Evolutionary conservation across 2,888 invertebrate species (phyloP), one percentile per base, ranked within the genome.

Genomic region (Sphaeridia pumilis): DNA sequence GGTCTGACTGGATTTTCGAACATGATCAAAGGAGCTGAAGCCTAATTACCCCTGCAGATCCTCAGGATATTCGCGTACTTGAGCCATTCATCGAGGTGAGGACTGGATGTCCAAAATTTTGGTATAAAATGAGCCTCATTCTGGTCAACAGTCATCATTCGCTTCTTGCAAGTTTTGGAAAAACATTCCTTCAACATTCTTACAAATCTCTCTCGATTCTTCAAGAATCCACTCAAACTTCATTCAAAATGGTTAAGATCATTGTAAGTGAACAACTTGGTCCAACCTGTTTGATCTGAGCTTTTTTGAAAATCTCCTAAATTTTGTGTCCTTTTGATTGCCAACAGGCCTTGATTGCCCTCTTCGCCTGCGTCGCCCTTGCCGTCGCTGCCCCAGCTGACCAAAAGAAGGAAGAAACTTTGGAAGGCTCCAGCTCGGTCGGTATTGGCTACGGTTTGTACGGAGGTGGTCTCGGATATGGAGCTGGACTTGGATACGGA

Each of bases 331-430:
- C 10, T 43, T 47, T 47, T 36, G 12, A 17, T 44, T 38, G 10
- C 17, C 2, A 1, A 31, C 21, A 52, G 52, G 52, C 52, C 46
- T 52, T 52, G 60, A 55, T 55, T 53, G 49, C 58, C 54, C 50
- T 60, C 48, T 49, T 54, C 45, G 54, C 57, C 56, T 48, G 49
- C 35, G 36, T 60, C 44, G 60, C 60, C 47, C 53, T 58, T 47
- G 60, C 58, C 22, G 36, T 60, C 51, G 60, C 60, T 46, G 60
- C 60, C 25, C 60, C 60, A 3, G 52, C 52, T 46, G 51, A 45
- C n/a, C 38, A 52, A 21, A 46, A 52, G 41, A 47, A 47, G 25
- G 34, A 50, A 24, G 49, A 49, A 17, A 51, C 20, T n/a, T 42
- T 52, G 7, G 7, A 52, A 22, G 46, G 41, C 31, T 45, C 52